These are phyloP conservation scores for Ormyrus labotus DNA, from an alignment of 2,888 invertebrate species.

Conservation along the genomic window DNA sequence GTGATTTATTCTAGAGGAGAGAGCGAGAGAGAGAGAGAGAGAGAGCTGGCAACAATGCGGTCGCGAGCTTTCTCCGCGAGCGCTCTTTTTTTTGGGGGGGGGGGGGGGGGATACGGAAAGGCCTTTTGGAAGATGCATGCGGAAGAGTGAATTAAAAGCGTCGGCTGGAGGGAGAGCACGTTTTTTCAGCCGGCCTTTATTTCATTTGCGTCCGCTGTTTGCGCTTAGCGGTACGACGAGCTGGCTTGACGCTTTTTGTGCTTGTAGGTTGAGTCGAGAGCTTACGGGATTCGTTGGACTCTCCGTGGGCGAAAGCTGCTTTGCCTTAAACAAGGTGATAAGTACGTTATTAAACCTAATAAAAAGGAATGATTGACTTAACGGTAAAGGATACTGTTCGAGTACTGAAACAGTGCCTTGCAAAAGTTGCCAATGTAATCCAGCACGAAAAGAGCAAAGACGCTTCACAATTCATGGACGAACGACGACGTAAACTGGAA, in stretches of 20 bases:
- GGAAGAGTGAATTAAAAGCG: conserved; percentile 26
- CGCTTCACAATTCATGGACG: conserved; percentile 49
- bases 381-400: background rate
- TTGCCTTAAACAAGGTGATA: no score
- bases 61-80: background rate
- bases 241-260: no score
- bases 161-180: background rate
- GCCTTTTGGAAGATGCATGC: conserved; percentile 4
- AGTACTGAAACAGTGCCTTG: background rate
- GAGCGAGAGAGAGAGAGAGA: background rate
- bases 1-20: conserved; percentile 50
- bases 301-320: no score
- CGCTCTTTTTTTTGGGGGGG: background rate
- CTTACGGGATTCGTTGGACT: no score
- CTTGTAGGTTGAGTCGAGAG: no score
- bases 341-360: no score
- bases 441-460: conserved; percentile 13
- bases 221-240: no score
- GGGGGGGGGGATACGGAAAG: background rate
- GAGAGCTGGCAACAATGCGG: conserved; percentile 31
- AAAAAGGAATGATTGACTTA: no score
- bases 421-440: conserved; percentile 22
- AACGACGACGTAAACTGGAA: conserved; percentile 11
- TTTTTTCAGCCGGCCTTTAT: background rate
- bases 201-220: no score